Evolutionary conservation across 2,113 vertebrate genomes (phyloP).

Genomic region (Notothenia rossii): DNA sequence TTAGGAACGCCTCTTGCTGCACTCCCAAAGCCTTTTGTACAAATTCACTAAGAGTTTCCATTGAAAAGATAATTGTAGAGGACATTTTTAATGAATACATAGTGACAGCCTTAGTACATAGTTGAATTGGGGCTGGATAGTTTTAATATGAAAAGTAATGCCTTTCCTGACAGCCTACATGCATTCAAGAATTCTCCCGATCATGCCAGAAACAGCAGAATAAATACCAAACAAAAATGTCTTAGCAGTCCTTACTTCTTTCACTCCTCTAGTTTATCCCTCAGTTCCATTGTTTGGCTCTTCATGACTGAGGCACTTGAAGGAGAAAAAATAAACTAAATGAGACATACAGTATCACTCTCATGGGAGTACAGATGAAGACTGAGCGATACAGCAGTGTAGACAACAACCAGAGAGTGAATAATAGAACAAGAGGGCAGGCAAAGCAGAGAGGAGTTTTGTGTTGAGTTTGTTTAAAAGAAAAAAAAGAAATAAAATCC

Average conservation of each 20-base stretch:
- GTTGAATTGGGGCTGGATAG: not conserved
- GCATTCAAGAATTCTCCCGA: not conserved
- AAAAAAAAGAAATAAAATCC: not conserved
- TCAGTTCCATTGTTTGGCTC: slow-evolving; percentile 32
- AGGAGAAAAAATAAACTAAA: slow-evolving; percentile 49
- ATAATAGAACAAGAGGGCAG: slow-evolving; percentile 69
- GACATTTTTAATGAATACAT: not conserved
- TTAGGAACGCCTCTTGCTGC: not conserved
- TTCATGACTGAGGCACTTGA: slow-evolving; percentile 37
- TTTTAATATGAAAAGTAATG: not conserved
- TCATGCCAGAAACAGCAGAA: slow-evolving; percentile 2
- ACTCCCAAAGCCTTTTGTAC: not conserved
- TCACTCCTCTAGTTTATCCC: slow-evolving; percentile 19
- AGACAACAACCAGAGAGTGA: slow-evolving; percentile 58
- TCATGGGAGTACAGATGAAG: slow-evolving; percentile 59
- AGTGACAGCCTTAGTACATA: not conserved
- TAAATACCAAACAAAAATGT: slow-evolving; percentile 5
- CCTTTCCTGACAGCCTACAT: not conserved
- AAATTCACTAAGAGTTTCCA: too few relatives aligned
- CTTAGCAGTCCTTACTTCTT: slow-evolving; percentile 1
- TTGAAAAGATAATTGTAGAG: not conserved
- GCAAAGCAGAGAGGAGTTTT: slow-evolving; percentile 24
- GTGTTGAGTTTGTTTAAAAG: slow-evolving; percentile 38
- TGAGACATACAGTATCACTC: slow-evolving; percentile 51
- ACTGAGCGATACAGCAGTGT: slow-evolving; percentile 44